Evolutionary conservation across 2,113 vertebrate genomes (phyloP).

Genomic region (Eira barbara): DNA sequence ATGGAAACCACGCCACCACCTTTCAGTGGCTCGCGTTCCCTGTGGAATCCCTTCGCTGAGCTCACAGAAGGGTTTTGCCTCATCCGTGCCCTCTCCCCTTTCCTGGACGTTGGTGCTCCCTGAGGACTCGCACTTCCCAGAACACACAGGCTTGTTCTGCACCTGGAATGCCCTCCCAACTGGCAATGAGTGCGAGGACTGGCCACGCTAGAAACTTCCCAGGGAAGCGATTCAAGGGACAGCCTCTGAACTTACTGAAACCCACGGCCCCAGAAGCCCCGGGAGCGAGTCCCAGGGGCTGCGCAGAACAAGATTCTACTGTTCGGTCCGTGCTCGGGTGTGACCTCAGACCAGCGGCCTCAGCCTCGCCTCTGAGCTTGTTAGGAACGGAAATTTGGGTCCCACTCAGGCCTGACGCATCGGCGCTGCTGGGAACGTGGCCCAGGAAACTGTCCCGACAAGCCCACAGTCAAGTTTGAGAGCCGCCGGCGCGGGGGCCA

Average conservation of each 20-base stretch:
- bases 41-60: not conserved
- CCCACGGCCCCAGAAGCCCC: too few relatives aligned
- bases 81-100: not conserved
- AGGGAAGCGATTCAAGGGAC: not conserved
- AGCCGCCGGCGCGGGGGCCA: too few relatives aligned
- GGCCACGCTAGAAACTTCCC: not conserved
- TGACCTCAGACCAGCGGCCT: not conserved
- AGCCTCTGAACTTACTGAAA: too few relatives aligned
- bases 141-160: not conserved
- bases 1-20: not conserved
- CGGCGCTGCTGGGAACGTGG: not conserved
- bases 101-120: too few relatives aligned
- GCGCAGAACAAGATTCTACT: not conserved
- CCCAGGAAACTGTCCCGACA: not conserved
- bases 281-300: not conserved
- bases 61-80: not conserved
- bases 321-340: too few relatives aligned
- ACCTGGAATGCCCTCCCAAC: not conserved
- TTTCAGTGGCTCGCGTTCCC: not conserved
- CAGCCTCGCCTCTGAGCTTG: not conserved
- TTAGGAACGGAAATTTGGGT: not conserved
- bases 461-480: not conserved
- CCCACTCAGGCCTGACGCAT: not conserved
- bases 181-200: too few relatives aligned
- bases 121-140: not conserved